Base-by-base conservation (phyloP, 2,797 vertebrate species). In the Argyrosomus regius region DNA sequence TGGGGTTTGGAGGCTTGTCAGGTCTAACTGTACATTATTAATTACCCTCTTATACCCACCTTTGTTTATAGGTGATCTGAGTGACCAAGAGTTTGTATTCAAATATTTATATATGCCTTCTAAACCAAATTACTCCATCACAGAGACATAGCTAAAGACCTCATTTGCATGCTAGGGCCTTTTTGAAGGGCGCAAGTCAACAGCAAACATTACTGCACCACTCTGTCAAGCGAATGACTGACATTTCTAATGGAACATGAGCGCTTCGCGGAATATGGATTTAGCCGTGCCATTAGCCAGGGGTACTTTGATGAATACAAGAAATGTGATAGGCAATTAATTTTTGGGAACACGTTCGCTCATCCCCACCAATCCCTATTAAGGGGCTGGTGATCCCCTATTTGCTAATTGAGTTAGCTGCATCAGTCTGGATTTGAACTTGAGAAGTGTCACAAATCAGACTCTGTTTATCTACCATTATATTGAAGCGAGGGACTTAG, bases 321-420 rank as follows among this genome's bases (percentile, higher is more conserved):
- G 91, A 93, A 94, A 96, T 83, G 80, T 89, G 89, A 95, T 90
- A 93, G 85, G 87, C 92, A 89, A 95, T 95, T 96, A 89, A 90
- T 90, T 90, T 93, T 88, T 82, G 88, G 86, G 87, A 92, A 91
- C 92, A 94, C 86, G 77, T 87, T 87, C 14, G 80, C 90, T 92
- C 91, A 94, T 94, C 93, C 87, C 88, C 77, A 89, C 89, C 91
- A 91, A 92, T 94, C 92, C 90, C 58, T 75, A 88, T 94, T 94
- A 93, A 87, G 85, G 84, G 83, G 56, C 80, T 75, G 78, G 62
- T 89, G 82, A 95, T 89, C 90, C 88, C 82, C 78, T 67, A 76
- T 93, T 93, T 91, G 87, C 90, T 96, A 95, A 96, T 95, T 92
- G 80, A 94, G 91, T 96, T 95, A 94, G 83, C 85, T 28, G 82